These are phyloP conservation scores for Rhagophthalmus giganteus DNA, from an alignment of 2,888 invertebrate species.

Conservation along the genomic window DNA sequence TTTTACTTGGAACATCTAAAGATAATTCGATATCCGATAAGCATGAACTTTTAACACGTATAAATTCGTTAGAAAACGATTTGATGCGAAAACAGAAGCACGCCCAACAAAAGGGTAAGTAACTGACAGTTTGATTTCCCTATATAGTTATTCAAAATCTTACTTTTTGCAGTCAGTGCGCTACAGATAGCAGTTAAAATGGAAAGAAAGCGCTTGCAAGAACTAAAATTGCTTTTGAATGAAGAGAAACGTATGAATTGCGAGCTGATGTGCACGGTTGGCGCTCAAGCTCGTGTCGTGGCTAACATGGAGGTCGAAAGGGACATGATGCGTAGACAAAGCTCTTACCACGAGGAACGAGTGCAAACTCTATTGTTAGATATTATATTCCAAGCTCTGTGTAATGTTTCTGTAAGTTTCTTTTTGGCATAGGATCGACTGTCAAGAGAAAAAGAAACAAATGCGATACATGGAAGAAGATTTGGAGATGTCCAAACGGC, in stretches of 20 bases:
- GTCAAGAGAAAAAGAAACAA: constrained; percentile 35
- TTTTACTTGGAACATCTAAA: constrained; percentile 49
- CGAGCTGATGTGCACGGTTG: constrained; percentile 34
- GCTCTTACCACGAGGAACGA: constrained; percentile 35
- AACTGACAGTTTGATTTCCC: too few relatives aligned
- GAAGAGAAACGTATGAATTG: constrained; percentile 37
- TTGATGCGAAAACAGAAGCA: constrained; percentile 57
- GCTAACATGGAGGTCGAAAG: constrained; percentile 38
- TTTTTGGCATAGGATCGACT: constrained; percentile 27
- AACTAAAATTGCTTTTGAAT: constrained; percentile 35
- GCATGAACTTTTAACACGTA: constrained; percentile 45
- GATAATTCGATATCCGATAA: neutral
- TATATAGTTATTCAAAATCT: neutral
- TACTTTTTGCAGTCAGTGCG: constrained; percentile 30
- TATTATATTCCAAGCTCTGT: neutral
- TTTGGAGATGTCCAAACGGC: constrained; percentile 34
- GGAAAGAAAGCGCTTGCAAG: constrained; percentile 36
- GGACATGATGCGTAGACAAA: constrained; percentile 37
- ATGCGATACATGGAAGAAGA: constrained; percentile 36
- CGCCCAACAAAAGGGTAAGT: constrained; percentile 58
- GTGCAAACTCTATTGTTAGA: constrained; percentile 34
- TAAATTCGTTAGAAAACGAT: constrained; percentile 55
- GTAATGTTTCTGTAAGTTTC: neutral
- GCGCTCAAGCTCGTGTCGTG: constrained; percentile 34
- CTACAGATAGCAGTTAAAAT: constrained; percentile 36